phyloP scores from a whole-genome alignment of 2,888 invertebrate genomes.

The Sphinx pinastri region DNA sequence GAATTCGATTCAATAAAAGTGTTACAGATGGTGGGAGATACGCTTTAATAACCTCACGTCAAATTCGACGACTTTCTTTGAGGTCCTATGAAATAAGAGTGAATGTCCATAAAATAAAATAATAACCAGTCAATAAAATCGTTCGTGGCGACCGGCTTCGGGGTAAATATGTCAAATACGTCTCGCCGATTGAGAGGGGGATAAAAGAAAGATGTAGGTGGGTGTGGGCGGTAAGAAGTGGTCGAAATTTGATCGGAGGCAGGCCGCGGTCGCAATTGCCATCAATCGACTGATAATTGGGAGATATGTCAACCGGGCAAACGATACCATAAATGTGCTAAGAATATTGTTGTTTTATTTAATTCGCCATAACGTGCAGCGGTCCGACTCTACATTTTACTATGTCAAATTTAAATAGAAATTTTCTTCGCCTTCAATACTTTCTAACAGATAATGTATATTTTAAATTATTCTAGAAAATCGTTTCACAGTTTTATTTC shows the following conservation, averaged over 20 bases:
- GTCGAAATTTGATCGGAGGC: conserved; percentile 76
- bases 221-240: conserved; percentile 66
- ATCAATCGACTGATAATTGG: conserved; percentile 80
- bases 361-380: conserved; percentile 17
- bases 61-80: conserved; percentile 75
- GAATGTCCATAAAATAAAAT: conserved; percentile 82
- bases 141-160: conserved; percentile 58
- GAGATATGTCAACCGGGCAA: conserved; percentile 66
- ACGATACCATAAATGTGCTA: conserved; percentile 57
- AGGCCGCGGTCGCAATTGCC: conserved; percentile 64
- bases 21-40: conserved; percentile 69
- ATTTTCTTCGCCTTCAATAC: neutral
- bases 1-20: conserved; percentile 73
- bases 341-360: conserved; percentile 38
- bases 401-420: neutral
- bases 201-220: conserved; percentile 57
- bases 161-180: conserved; percentile 78
- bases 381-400: conserved; percentile 1
- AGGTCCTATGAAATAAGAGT: conserved; percentile 80
- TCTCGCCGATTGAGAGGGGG: conserved; percentile 53
- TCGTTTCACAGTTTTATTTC: neutral
- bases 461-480: neutral
- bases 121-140: conserved; percentile 82
- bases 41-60: conserved; percentile 74
- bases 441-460: neutral